Conservation (phyloP, 2,113 vertebrate genomes). For the Antigone vipio region DNA sequence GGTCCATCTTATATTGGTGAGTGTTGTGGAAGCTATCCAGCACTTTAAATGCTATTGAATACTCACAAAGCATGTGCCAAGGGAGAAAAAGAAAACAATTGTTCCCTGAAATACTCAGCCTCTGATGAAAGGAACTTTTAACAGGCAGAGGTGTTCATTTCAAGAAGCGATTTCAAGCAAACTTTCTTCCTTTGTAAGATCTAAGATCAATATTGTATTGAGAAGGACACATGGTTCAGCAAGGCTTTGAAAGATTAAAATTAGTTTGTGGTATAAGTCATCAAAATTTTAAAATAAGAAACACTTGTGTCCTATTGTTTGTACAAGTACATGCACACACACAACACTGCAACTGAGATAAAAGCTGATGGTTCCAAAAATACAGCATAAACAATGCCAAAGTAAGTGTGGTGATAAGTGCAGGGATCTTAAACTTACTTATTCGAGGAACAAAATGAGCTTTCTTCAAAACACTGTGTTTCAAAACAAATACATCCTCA, state of each 20-base stretch:
- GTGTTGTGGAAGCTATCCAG: background rate
- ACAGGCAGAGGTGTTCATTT: background rate
- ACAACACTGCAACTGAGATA: background rate
- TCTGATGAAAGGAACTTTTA: background rate
- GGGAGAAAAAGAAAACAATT: background rate
- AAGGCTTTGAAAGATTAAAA: background rate
- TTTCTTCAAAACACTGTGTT: background rate
- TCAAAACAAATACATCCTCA: background rate
- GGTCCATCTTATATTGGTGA: background rate
- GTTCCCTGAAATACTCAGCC: background rate
- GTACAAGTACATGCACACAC: background rate
- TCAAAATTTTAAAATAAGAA: conserved; percentile 50
- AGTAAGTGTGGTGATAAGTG: background rate
- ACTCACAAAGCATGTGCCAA: background rate
- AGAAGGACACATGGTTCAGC: background rate
- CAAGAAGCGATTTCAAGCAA: background rate
- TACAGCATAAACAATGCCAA: background rate
- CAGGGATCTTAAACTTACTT: background rate
- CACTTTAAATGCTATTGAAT: background rate
- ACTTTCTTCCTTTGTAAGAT: background rate
- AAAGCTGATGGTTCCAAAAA: conserved; percentile 17
- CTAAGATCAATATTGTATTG: background rate
- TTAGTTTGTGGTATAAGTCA: conserved; percentile 11
- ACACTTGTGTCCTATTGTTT: conserved; percentile 38
- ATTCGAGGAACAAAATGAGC: background rate